These are phyloP conservation scores for Macrotrachela quadricornifera DNA, from an alignment of 1,140 invertebrate species.

Conservation along the genomic window DNA sequence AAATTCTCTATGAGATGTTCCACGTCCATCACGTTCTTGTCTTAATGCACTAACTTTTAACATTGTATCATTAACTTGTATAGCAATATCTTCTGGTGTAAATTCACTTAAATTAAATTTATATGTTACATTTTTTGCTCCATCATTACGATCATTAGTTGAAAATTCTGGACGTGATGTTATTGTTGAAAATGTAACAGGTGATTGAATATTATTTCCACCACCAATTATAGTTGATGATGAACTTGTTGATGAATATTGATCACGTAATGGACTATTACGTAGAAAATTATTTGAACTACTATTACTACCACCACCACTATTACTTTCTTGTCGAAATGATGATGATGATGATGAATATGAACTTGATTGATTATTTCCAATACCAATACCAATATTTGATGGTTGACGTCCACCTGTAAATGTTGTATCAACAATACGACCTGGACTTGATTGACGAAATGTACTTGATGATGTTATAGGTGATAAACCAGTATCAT, in stretches of 20 bases:
- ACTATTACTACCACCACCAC: no score
- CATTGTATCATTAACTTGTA: constrained; percentile 4
- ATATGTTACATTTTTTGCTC: neutral
- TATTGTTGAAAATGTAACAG: no score
- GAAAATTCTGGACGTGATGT: no score
- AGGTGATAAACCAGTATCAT: neutral
- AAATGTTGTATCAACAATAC: neutral
- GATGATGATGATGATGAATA: neutral
- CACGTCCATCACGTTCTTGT: constrained; percentile 4
- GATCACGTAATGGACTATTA: neutral
- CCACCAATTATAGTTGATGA: neutral
- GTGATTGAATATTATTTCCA: no score
- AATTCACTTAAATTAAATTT: constrained; percentile 9
- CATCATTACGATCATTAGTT: no score
- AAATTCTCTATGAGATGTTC: constrained; percentile 7
- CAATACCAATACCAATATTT: no score
- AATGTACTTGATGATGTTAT: no score
- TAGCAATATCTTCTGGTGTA: constrained; percentile 4
- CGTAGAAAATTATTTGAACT: no score
- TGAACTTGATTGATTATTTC: neutral
- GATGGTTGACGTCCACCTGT: neutral
- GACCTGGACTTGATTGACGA: neutral
- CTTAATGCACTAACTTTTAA: constrained; percentile 3
- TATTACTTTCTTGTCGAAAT: neutral
- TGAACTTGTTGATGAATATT: neutral